These are phyloP conservation scores for Neomorphus geoffroyi DNA, from an alignment of 2,797 vertebrate genomes.

Conservation along the genomic window DNA sequence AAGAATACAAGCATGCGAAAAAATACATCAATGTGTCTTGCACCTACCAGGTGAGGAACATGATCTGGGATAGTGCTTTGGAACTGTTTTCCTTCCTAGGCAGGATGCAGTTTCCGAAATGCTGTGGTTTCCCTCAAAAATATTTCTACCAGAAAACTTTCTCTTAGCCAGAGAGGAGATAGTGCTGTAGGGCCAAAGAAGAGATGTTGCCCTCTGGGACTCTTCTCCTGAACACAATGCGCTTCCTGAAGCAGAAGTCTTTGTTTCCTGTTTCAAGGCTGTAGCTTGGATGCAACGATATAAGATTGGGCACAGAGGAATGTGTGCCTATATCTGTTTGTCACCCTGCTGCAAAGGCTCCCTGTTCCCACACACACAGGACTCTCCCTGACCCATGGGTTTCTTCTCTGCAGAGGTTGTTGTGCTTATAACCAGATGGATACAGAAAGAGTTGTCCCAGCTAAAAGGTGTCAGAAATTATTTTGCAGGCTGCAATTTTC, in stretches of 20 bases:
- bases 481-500: neutral
- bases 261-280: neutral
- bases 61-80: neutral
- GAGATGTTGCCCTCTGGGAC: neutral
- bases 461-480: neutral
- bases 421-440: neutral
- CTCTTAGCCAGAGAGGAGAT: neutral
- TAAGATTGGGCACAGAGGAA: neutral
- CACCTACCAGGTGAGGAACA: neutral
- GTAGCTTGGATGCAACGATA: neutral
- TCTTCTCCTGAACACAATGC: accelerated
- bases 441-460: neutral
- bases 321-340: neutral
- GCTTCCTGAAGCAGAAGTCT: neutral
- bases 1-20: neutral
- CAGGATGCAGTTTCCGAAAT: neutral
- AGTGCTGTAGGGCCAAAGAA: neutral
- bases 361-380: neutral
- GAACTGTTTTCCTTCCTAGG: neutral
- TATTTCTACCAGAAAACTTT: neutral
- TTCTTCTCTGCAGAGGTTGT: neutral
- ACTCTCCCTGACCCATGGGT: neutral
- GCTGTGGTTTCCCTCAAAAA: neutral
- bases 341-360: neutral
- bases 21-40: neutral